Percentiles rank a stretch among this genome's conserved stretches.
These are phyloP conservation scores for Entosphenus tridentatus DNA, from an alignment of 2,113 vertebrate genomes.

Conservation along the genomic window DNA sequence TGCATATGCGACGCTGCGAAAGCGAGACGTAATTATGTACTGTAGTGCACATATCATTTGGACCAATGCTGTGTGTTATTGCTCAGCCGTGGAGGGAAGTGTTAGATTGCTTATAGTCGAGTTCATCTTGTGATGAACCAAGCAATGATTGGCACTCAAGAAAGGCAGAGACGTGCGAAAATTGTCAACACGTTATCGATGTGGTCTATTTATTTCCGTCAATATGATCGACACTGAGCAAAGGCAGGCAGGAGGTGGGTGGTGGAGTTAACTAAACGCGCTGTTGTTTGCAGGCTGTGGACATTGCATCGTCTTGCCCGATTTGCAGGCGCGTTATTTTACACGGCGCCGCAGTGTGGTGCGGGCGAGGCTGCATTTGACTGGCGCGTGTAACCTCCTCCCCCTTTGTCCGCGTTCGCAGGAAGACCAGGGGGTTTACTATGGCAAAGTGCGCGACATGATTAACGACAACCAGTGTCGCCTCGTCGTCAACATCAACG, in stretches of 20 bases:
- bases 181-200: no score
- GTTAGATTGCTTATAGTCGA: no score
- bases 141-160: no score
- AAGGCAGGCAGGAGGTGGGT: neutral
- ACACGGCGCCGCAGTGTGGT: no score
- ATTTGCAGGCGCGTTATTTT: neutral
- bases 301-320: neutral
- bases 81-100: no score
- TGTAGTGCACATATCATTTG: no score
- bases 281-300: neutral
- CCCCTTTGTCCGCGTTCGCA: constrained; percentile 15
- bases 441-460: constrained; percentile 71
- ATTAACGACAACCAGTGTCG: constrained; percentile 61
- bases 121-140: no score
- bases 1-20: no score
- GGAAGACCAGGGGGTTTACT: constrained; percentile 81
- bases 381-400: neutral
- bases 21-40: no score
- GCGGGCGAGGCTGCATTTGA: neutral
- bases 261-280: neutral
- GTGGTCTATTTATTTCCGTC: neutral
- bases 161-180: no score
- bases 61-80: no score
- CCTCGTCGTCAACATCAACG: constrained; percentile 70
- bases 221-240: neutral